These are phyloP conservation scores for Augiades crinisus DNA, from an alignment of 2,888 invertebrate species.

Conservation along the genomic window DNA sequence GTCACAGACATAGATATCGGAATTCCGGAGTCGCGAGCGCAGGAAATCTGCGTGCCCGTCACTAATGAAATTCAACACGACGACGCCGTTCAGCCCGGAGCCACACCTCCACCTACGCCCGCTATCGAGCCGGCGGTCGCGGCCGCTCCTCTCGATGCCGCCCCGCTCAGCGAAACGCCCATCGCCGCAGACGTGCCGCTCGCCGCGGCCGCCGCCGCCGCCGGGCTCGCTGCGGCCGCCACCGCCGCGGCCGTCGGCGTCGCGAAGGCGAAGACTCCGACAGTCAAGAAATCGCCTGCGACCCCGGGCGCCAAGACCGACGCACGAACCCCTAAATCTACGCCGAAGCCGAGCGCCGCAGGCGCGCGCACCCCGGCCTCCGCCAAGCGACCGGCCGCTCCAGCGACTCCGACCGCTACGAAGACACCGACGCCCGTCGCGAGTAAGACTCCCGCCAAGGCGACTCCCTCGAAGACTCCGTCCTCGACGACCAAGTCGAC, in stretches of 20 bases:
- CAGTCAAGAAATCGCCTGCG: constrained; percentile 41
- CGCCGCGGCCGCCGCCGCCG: constrained; percentile 37
- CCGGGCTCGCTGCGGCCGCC: constrained; percentile 44
- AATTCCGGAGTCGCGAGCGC: constrained; percentile 64
- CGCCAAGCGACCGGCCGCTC: constrained; percentile 36
- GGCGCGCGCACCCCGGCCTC: constrained; percentile 36
- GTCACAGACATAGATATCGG: constrained; percentile 69
- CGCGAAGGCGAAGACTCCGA: constrained; percentile 40
- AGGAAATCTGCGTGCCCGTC: constrained; percentile 74
- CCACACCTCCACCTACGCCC: constrained; percentile 48
- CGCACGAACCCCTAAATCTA: constrained; percentile 41
- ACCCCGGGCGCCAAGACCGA: constrained; percentile 40
- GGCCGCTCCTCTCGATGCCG: constrained; percentile 33
- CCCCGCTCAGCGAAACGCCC: constrained; percentile 37
- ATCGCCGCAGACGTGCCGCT: constrained; percentile 41
- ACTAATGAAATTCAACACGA: constrained; percentile 61
- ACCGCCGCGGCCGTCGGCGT: constrained; percentile 42
- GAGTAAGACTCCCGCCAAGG: constrained; percentile 31
- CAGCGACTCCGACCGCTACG: constrained; percentile 31
- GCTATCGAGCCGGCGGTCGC: constrained; percentile 40
- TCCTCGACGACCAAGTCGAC: constrained; percentile 27
- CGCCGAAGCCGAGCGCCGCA: constrained; percentile 33
- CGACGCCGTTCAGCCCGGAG: constrained; percentile 46
- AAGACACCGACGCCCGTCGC: constrained; percentile 32
- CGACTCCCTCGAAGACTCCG: constrained; percentile 24